Evolutionary conservation across 1,140 invertebrate genomes (phyloP), one percentile per base, ranked within the genome.

Genomic region (Bradynema listronoti): DNA sequence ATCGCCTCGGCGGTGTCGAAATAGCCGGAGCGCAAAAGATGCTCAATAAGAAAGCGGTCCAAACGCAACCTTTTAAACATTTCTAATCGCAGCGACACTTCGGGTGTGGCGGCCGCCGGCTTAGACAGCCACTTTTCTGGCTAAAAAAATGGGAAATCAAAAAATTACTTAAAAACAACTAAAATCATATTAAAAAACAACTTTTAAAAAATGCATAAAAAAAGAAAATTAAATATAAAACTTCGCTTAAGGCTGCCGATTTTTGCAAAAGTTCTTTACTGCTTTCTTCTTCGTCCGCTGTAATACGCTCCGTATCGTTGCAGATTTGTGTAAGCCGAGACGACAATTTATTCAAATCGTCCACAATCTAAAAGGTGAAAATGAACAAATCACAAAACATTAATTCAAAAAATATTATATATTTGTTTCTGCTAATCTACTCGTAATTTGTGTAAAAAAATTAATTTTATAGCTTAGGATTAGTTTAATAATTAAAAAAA

Each of bases 21-120:
- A 79, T 91, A 95, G 0, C 93, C 92, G 78, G 88, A 87, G n/a
- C 96, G 83, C 71, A 93, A 89, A 6, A 69, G 39, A 80, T 96
- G 92, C 79, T 98, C 93, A 14, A 96, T 89, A 9, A 97, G 81
- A 86, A 96, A 89, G 51, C 93, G 83, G 80, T 96, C 91, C 22
- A 96, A 78, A 49, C 92, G 84, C 50, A 88, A 87, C 4, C 87
- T 84, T 58, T 87, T 85, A n/a, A 67, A 67, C 51, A 16, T 90
- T 90, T 96, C 42, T 73, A n/a, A n/a, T n/a, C n/a, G 68, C 7
- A 74, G 69, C 29, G 71, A 72, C n/a, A n/a, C n/a, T n/a, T n/a
- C n/a, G n/a, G n/a, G n/a, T 19, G 80, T 60, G 7, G 22, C 54
- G n/a, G 73, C 82, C 50, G 49, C 9, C 49, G 56, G 7, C 63